Evolutionary conservation across 2,888 invertebrate species (phyloP).

Genomic region (Sarcophaga variegata): DNA sequence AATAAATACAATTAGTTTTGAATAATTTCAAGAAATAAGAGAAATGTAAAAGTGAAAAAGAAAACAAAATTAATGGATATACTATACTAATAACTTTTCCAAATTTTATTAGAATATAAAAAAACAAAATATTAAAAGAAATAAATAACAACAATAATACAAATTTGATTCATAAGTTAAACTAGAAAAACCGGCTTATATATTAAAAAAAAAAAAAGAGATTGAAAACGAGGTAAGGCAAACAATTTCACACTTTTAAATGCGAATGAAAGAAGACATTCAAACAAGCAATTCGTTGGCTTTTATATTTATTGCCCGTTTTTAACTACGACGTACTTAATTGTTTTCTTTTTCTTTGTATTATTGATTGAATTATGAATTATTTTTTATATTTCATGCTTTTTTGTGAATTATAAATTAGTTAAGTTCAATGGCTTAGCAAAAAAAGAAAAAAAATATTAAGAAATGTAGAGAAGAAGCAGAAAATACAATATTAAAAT

Average conservation of each 20-base stretch:
- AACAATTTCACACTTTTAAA: too few relatives aligned
- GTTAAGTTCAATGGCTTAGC: constrained; percentile 18
- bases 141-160: too few relatives aligned
- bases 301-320: not conserved
- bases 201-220: too few relatives aligned
- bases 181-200: too few relatives aligned
- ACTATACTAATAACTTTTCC: too few relatives aligned
- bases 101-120: too few relatives aligned
- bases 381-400: not conserved
- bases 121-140: too few relatives aligned
- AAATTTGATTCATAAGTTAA: too few relatives aligned
- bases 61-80: constrained; percentile 1
- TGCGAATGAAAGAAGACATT: too few relatives aligned
- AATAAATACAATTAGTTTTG: constrained; percentile 21
- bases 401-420: constrained; percentile 7
- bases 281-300: not conserved
- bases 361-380: not conserved
- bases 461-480: too few relatives aligned
- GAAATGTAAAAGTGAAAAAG: not conserved
- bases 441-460: too few relatives aligned
- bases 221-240: too few relatives aligned
- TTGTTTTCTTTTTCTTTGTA: not conserved
- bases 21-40: not conserved
- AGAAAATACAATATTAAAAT: not conserved
- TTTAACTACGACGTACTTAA: constrained; percentile 1